A percentile compares a stretch with the other conserved stretches of the same genome.
Conservation (phyloP, 2,113 vertebrate species). For the Laterallus jamaicensis region DNA sequence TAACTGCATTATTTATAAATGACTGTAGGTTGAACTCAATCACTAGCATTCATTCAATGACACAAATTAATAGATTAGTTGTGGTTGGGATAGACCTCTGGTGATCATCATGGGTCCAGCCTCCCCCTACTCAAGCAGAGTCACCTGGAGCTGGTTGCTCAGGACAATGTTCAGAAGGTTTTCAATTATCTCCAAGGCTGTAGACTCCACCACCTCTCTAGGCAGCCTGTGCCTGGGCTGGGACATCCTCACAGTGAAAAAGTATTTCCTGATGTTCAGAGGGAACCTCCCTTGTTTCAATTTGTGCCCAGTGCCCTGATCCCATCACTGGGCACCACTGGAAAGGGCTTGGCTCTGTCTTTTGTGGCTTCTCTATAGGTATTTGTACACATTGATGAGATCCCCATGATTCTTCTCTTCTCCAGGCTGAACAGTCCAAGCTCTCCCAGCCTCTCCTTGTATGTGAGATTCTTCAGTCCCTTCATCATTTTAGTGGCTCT, state of each 20-base stretch:
- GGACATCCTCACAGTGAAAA: not conserved
- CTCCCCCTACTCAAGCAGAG: accelerated
- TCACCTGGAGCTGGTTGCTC: not conserved
- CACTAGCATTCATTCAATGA: not conserved
- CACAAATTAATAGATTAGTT: not conserved
- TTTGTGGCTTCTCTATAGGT: not conserved
- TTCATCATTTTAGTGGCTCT: not conserved
- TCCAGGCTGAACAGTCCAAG: not conserved
- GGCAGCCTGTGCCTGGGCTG: not conserved
- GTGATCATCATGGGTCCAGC: not conserved
- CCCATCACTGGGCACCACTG: not conserved
- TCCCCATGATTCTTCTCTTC: not conserved
- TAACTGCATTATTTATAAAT: not conserved
- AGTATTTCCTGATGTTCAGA: not conserved
- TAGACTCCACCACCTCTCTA: not conserved
- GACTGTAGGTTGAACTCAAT: not conserved
- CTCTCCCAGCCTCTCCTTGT: accelerated
- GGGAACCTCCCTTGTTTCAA: not conserved
- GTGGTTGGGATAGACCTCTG: not conserved
- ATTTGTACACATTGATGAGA: not conserved
- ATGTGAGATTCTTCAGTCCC: not conserved
- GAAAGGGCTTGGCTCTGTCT: not conserved
- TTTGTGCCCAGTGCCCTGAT: not conserved
- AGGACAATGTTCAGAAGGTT: not conserved
- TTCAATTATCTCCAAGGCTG: not conserved